A percentile compares a stretch with the other conserved stretches of the same genome.
Conservation (phyloP, 2,113 vertebrate genomes). For the Sphaerodactylus townsendi region DNA sequence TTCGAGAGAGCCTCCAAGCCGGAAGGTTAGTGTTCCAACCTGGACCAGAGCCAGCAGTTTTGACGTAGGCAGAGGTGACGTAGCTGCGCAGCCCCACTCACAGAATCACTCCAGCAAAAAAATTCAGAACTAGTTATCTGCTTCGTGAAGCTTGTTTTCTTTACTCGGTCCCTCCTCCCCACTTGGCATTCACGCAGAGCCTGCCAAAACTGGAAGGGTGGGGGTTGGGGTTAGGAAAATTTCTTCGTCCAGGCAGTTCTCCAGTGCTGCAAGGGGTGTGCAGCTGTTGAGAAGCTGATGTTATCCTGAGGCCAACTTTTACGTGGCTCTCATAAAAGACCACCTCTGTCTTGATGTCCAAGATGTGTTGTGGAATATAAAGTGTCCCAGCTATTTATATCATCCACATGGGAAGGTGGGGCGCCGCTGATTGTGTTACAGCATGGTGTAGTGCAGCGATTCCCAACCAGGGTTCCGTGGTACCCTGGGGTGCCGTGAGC, state of each 20-base stretch:
- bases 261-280: background rate
- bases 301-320: background rate
- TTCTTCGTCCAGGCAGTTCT: background rate
- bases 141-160: background rate
- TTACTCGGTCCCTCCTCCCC: background rate
- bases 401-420: background rate
- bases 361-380: background rate
- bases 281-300: background rate
- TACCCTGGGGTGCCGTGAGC: no score
- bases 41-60: background rate
- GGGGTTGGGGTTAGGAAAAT: background rate
- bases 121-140: background rate
- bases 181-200: no score
- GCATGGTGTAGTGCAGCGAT: no score
- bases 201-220: background rate
- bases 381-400: background rate
- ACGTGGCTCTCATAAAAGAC: background rate
- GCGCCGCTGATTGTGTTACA: background rate
- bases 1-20: slow-evolving; percentile 89
- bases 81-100: accelerated
- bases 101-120: background rate
- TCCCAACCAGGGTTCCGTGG: no score
- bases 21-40: slow-evolving; percentile 80
- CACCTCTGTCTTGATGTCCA: background rate
- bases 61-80: background rate